Conservation (phyloP, 2,113 vertebrate species). For the Amphiprion ocellaris region DNA sequence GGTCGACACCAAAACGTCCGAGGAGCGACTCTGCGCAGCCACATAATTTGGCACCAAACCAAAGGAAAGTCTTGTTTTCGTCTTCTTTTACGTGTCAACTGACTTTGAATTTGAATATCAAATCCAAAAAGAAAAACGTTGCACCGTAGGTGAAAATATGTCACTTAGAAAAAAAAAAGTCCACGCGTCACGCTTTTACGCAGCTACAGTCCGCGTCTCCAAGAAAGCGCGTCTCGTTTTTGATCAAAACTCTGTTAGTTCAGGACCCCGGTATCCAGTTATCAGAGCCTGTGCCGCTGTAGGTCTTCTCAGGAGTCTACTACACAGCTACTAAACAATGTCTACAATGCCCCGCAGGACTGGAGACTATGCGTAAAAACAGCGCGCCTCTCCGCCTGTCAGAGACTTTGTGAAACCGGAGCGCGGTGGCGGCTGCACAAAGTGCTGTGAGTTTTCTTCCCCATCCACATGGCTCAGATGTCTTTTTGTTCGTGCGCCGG, state of each 20-base stretch:
- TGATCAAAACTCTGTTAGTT: slow-evolving; percentile 9
- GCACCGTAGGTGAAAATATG: slow-evolving; percentile 9
- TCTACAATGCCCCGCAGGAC: slow-evolving; percentile 50
- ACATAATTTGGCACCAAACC: neutral
- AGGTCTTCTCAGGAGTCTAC: slow-evolving; percentile 44
- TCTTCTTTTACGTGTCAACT: slow-evolving; percentile 16
- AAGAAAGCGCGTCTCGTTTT: slow-evolving; percentile 5
- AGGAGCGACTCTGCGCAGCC: neutral
- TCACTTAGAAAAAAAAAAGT: slow-evolving; percentile 8
- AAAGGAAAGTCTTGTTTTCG: neutral
- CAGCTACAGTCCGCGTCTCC: slow-evolving; percentile 45
- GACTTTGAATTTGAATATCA: neutral
- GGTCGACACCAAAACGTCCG: slow-evolving; percentile 15
- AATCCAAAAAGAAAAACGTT: neutral
- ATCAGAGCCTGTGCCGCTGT: slow-evolving; percentile 36
- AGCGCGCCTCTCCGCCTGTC: slow-evolving; percentile 72
- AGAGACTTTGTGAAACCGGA: slow-evolving; percentile 77
- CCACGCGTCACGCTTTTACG: slow-evolving; percentile 62
- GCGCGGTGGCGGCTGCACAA: slow-evolving; percentile 61
- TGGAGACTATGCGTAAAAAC: slow-evolving; percentile 74
- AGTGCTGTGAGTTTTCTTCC: slow-evolving; percentile 68
- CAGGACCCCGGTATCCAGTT: slow-evolving; percentile 56
- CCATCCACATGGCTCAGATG: slow-evolving; percentile 74
- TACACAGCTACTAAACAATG: slow-evolving; percentile 44
- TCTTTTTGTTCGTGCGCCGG: slow-evolving; percentile 75